Percentiles rank a stretch among this genome's conserved stretches.
phyloP scores from a whole-genome alignment of 1,140 invertebrate genomes.

The Conus ventricosus region DNA sequence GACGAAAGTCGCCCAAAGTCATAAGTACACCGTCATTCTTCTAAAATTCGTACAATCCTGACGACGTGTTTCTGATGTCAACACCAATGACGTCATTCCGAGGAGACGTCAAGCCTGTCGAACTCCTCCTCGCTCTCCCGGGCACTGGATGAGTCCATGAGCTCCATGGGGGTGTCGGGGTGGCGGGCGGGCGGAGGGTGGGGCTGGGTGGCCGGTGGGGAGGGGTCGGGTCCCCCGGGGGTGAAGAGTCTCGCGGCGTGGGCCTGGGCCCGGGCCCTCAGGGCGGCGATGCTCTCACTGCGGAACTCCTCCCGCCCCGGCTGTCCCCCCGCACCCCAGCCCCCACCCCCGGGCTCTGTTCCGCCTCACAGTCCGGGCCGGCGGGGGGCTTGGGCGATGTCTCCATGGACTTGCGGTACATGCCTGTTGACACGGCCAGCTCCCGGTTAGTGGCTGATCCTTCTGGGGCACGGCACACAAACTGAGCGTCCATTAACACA shows the following conservation, averaged over 20 bases:
- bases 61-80: too few relatives aligned
- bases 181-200: background rate
- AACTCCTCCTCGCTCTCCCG: background rate
- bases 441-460: too few relatives aligned
- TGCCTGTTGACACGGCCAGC: conserved; percentile 81
- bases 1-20: too few relatives aligned
- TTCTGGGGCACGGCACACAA: too few relatives aligned
- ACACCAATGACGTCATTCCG: background rate
- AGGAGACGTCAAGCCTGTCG: background rate
- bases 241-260: conserved; percentile 82
- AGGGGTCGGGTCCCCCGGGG: background rate
- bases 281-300: conserved; percentile 86
- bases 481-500: too few relatives aligned
- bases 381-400: conserved; percentile 84
- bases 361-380: background rate
- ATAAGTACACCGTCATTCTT: too few relatives aligned
- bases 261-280: conserved; percentile 94
- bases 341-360: conserved; percentile 42
- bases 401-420: conserved; percentile 98
- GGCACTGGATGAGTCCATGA: conserved; percentile 23
- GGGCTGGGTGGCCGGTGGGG: background rate
- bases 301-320: conserved; percentile 70
- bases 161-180: background rate
- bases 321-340: conserved; percentile 11
- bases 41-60: too few relatives aligned